A percentile compares a stretch with the other conserved stretches of the same genome.
Conservation (phyloP, 2,888 invertebrate genomes). For the Polia nebulosa region DNA sequence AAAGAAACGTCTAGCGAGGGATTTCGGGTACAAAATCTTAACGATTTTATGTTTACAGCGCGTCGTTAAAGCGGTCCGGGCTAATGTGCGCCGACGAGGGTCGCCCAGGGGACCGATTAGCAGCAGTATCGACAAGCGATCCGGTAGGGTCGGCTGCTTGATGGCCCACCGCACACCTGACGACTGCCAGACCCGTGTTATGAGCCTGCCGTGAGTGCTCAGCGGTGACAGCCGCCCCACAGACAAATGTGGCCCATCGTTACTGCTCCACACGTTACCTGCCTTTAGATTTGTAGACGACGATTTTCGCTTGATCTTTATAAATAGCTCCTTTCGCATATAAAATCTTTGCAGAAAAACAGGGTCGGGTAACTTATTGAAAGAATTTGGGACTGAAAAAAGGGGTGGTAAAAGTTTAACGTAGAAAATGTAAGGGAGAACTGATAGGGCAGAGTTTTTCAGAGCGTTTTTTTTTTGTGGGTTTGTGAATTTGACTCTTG, state of each 20-base stretch:
- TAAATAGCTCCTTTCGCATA: constrained; percentile 61
- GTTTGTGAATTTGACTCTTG: constrained; percentile 28
- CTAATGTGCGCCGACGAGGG: constrained; percentile 67
- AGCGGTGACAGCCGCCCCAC: constrained; percentile 69
- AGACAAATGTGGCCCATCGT: constrained; percentile 73
- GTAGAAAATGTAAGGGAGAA: constrained; percentile 30
- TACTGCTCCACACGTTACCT: constrained; percentile 60
- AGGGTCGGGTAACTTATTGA: constrained; percentile 46
- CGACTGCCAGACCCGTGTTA: constrained; percentile 59
- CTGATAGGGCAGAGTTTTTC: constrained; percentile 43
- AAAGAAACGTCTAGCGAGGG: constrained; percentile 40
- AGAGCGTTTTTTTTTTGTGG: constrained; percentile 39
- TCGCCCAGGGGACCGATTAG: constrained; percentile 72
- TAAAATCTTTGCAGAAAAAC: constrained; percentile 52
- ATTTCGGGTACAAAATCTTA: constrained; percentile 56
- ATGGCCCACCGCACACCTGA: constrained; percentile 69
- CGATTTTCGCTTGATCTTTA: constrained; percentile 66
- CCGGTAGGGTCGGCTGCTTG: constrained; percentile 51
- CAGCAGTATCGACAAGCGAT: constrained; percentile 67
- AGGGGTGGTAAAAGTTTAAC: constrained; percentile 52
- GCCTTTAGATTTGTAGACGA: constrained; percentile 73
- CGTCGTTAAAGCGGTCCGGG: constrained; percentile 64
- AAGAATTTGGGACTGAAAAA: constrained; percentile 48
- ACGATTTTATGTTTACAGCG: constrained; percentile 62
- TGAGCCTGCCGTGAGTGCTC: constrained; percentile 51